Evolutionary conservation across 2,113 vertebrate genomes (phyloP).

Genomic region (Ceyx melanurus): DNA sequence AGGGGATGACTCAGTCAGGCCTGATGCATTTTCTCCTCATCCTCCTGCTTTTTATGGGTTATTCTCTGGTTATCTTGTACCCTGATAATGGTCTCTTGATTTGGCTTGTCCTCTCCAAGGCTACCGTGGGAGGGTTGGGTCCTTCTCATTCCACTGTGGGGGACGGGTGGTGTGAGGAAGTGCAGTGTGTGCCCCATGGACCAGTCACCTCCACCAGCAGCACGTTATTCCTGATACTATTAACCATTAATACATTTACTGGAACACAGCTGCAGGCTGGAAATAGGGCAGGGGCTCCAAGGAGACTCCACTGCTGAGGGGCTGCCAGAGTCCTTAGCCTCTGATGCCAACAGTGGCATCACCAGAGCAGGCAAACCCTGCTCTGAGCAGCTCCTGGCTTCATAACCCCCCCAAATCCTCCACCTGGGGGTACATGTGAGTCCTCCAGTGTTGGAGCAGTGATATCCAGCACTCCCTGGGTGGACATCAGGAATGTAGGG

Average conservation of each 20-base stretch:
- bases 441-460: neutral
- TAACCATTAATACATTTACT: neutral
- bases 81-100: neutral
- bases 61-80: neutral
- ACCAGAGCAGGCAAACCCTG: rapidly evolving
- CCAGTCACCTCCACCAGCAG: neutral
- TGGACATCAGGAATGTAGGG: neutral
- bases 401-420: neutral
- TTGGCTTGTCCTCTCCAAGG: neutral
- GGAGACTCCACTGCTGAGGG: neutral
- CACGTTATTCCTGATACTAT: rapidly evolving
- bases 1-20: neutral
- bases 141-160: neutral
- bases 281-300: neutral
- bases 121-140: neutral
- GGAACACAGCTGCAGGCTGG: neutral
- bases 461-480: neutral
- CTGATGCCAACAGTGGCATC: neutral
- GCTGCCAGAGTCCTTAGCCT: neutral
- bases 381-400: neutral
- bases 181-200: neutral
- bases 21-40: neutral
- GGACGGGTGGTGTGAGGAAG: neutral
- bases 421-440: neutral
- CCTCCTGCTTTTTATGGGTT: neutral